These are phyloP conservation scores for Archips xylosteana DNA, from an alignment of 2,888 invertebrate genomes.

Conservation along the genomic window DNA sequence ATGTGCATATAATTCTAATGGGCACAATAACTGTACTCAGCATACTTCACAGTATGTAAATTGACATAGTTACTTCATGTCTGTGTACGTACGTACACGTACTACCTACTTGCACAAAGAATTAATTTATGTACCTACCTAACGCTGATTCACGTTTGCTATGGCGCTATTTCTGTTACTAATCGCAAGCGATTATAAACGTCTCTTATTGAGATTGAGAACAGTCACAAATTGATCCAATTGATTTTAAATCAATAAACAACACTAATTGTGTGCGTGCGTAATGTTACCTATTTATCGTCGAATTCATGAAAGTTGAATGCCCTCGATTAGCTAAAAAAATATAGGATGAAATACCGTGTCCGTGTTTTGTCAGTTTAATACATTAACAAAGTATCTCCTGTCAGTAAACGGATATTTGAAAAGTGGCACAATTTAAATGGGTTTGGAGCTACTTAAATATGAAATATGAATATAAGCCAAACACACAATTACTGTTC, in stretches of 20 bases:
- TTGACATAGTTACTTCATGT: not conserved
- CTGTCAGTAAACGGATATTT: constrained; percentile 47
- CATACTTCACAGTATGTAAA: not conserved
- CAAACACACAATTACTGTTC: constrained; percentile 51
- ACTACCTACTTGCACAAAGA: not conserved
- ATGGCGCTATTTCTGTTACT: constrained; percentile 54
- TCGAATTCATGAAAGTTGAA: constrained; percentile 2
- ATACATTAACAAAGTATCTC: constrained; percentile 26
- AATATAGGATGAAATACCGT: not conserved
- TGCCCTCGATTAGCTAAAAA: constrained; percentile 14
- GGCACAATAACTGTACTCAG: too few relatives aligned
- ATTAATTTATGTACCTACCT: not conserved
- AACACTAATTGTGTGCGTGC: constrained; percentile 7
- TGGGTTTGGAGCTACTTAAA: constrained; percentile 46
- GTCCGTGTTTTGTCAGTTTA: constrained; percentile 7
- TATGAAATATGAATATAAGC: constrained; percentile 49
- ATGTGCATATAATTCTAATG: too few relatives aligned
- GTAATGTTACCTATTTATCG: not conserved
- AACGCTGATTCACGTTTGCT: constrained; percentile 10
- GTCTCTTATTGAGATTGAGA: constrained; percentile 37
- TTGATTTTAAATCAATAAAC: constrained; percentile 30
- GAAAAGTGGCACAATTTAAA: constrained; percentile 59
- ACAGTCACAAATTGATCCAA: constrained; percentile 35
- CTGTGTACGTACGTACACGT: not conserved
- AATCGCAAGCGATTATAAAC: constrained; percentile 49